These are phyloP conservation scores for Orbicella faveolata DNA, from an alignment of 64 coral and sea anemone genomes.

Conservation along the genomic window DNA sequence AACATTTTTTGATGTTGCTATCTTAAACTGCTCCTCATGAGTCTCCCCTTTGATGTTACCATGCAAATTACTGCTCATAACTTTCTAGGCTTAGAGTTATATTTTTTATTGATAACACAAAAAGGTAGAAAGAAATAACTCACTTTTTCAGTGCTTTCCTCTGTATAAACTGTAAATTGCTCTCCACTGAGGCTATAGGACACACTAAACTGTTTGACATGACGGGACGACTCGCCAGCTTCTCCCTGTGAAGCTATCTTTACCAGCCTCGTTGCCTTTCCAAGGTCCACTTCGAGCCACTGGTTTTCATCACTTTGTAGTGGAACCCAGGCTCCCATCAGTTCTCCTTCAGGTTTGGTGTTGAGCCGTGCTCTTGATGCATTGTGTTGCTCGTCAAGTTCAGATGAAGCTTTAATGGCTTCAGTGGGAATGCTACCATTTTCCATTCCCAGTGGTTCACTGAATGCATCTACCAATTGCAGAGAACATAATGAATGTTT, in stretches of 20 bases:
- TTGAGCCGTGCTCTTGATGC: slow-evolving; percentile 66
- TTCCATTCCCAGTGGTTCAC: slow-evolving; percentile 70
- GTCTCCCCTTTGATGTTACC: no score
- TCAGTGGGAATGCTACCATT: slow-evolving; percentile 70
- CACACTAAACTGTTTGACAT: slow-evolving; percentile 67
- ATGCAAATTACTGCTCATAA: background rate
- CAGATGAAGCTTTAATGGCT: slow-evolving; percentile 73
- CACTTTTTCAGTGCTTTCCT: slow-evolving; percentile 55
- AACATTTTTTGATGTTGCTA: no score
- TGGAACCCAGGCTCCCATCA: slow-evolving; percentile 83
- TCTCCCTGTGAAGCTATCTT: slow-evolving; percentile 67
- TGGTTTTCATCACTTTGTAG: slow-evolving; percentile 75
- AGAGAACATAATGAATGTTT: background rate
- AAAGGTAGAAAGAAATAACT: background rate
- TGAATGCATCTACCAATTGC: slow-evolving; percentile 30
- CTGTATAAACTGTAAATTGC: slow-evolving; percentile 49
- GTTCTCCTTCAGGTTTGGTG: slow-evolving; percentile 59
- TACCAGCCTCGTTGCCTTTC: slow-evolving; percentile 51
- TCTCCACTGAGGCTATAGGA: slow-evolving; percentile 71
- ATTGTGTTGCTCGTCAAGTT: slow-evolving; percentile 63
- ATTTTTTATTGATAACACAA: background rate
- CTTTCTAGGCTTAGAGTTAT: no score
- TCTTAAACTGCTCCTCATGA: no score
- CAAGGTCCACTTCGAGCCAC: slow-evolving; percentile 85
- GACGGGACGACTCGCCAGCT: slow-evolving; percentile 46